These are phyloP conservation scores for Chelon auratus DNA, from an alignment of 2,797 vertebrate species.

Conservation along the genomic window DNA sequence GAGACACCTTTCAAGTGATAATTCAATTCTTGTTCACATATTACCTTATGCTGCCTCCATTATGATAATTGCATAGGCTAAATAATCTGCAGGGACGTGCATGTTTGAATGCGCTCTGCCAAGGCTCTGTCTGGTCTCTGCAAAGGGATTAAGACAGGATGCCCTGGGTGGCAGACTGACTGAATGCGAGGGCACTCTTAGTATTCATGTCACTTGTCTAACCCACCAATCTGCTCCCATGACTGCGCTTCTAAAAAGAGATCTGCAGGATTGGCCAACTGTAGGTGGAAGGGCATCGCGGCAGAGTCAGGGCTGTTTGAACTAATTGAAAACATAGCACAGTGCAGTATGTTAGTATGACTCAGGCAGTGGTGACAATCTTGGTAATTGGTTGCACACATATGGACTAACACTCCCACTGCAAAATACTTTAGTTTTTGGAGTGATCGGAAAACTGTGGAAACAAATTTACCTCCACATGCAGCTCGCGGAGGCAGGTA, in stretches of 20 bases:
- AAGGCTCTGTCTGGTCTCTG: slow-evolving; percentile 74
- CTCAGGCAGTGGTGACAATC: slow-evolving; percentile 36
- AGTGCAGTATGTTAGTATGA: slow-evolving; percentile 44
- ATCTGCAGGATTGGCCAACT: slow-evolving; percentile 54
- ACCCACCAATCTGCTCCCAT: slow-evolving; percentile 71
- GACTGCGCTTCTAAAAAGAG: slow-evolving; percentile 67
- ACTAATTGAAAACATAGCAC: slow-evolving; percentile 51
- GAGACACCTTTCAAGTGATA: slow-evolving; percentile 73
- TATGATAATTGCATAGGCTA: slow-evolving; percentile 85
- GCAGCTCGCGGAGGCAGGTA: slow-evolving; percentile 34
- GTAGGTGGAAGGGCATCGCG: slow-evolving; percentile 45
- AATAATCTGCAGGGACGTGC: slow-evolving; percentile 81
- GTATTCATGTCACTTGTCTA: slow-evolving; percentile 77
- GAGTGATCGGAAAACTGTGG: slow-evolving; percentile 32
- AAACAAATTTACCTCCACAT: slow-evolving; percentile 11
- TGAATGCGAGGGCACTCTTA: slow-evolving; percentile 76
- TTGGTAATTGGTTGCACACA: slow-evolving; percentile 54
- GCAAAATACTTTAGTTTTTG: slow-evolving; percentile 24
- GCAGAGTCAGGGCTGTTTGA: slow-evolving; percentile 41
- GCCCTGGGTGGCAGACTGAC: slow-evolving; percentile 66
- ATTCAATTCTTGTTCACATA: slow-evolving; percentile 74
- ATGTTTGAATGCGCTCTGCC: slow-evolving; percentile 71
- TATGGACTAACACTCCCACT: slow-evolving; percentile 26
- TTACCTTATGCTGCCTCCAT: slow-evolving; percentile 83
- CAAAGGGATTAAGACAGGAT: slow-evolving; percentile 78